These are phyloP conservation scores for Microcebus murinus DNA, from an alignment of 2,113 vertebrate genomes.

Conservation along the genomic window DNA sequence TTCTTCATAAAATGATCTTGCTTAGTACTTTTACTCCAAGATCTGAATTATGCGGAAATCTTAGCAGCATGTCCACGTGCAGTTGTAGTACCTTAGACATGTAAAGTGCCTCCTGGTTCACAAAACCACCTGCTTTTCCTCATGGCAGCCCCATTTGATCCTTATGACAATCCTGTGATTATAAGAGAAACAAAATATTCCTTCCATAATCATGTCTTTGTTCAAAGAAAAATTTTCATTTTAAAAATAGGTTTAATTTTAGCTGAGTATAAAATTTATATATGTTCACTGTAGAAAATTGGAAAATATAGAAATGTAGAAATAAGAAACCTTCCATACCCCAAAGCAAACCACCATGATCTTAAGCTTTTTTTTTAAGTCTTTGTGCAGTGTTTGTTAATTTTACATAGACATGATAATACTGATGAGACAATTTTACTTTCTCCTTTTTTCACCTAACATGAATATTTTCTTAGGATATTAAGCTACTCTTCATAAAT, in stretches of 20 bases:
- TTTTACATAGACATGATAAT: background rate
- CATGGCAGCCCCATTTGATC: background rate
- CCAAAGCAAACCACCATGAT: background rate
- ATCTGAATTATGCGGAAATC: background rate
- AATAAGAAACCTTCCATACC: background rate
- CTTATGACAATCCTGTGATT: background rate
- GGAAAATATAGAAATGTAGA: background rate
- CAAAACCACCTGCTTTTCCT: background rate
- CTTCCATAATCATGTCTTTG: conserved; percentile 9
- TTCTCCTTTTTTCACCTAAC: background rate
- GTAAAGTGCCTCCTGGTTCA: background rate
- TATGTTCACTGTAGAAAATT: background rate
- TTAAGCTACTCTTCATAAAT: background rate
- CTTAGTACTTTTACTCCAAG: background rate
- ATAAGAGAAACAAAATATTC: background rate
- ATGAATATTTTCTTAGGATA: background rate
- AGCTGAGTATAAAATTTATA: background rate
- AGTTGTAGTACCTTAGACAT: too few species aligned
- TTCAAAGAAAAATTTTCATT: background rate
- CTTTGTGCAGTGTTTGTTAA: background rate
- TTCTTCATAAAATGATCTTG: background rate
- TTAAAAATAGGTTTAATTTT: background rate
- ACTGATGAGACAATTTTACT: background rate
- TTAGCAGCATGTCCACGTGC: fast-evolving
- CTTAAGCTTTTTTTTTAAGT: background rate